phyloP scores from a whole-genome alignment of 1,140 invertebrate genomes.

The Phymorhynchus buccinoides region DNA sequence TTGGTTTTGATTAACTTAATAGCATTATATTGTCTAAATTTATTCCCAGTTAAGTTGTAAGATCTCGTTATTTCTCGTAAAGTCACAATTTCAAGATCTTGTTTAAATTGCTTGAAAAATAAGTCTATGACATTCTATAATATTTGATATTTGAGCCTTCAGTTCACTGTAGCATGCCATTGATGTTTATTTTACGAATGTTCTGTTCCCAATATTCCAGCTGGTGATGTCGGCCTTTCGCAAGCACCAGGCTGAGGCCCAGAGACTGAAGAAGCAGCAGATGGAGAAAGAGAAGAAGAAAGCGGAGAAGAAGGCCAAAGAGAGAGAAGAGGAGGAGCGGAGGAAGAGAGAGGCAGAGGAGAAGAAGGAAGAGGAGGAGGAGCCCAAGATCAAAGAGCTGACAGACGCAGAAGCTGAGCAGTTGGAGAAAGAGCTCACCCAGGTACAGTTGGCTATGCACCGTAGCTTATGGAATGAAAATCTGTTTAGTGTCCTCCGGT shows the following conservation, averaged over 20 bases:
- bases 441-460: constrained; percentile 42
- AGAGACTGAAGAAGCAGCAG: constrained; percentile 73
- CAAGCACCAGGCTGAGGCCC: constrained; percentile 11
- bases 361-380: constrained; percentile 78
- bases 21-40: too few species aligned
- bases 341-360: constrained; percentile 56
- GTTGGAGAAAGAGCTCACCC: constrained; percentile 86
- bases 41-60: neutral
- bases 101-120: neutral
- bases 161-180: too few species aligned
- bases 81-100: neutral
- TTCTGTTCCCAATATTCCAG: too few species aligned
- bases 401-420: constrained; percentile 93
- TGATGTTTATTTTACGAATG: too few species aligned
- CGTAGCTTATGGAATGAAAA: too few species aligned
- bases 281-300: constrained; percentile 75
- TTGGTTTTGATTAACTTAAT: too few species aligned
- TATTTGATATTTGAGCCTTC: neutral
- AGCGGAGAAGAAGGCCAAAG: constrained; percentile 70
- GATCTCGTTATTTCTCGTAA: neutral
- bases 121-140: neutral
- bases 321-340: constrained; percentile 69
- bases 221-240: constrained; percentile 25
- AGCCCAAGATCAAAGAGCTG: constrained; percentile 85
- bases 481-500: too few species aligned